Evolutionary conservation across 2,888 invertebrate genomes (phyloP), one percentile per base, ranked within the genome.

Genomic region (Ennomos fuscantarius): DNA sequence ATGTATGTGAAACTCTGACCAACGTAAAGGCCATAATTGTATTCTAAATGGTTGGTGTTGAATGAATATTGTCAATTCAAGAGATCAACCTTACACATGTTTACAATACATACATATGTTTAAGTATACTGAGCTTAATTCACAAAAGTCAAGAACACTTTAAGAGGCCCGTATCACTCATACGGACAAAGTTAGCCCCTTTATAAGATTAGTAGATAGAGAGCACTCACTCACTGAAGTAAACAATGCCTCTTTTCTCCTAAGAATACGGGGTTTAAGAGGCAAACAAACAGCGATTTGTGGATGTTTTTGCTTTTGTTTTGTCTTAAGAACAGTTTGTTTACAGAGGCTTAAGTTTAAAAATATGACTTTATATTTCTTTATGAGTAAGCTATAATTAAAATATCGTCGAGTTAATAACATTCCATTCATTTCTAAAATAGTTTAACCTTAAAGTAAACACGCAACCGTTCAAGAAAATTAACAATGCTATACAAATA

Each of bases 151-250:
- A 65, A 63, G 63, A 68, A 62, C 68, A 65, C 65, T 68, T 63
- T 65, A 66, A 65, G 65, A 40, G 59, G 67, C 65, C 65, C 68
- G 63, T 65, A 65, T 68, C 65, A 68, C 67, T 68, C 67, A 68
- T 65, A 68, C 65, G 62, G 63, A 63, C 63, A 62, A 65, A 65
- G 63, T 68, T 64, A 52, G 65, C 63, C 60, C 63, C 65, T 68
- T 66, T 65, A 65, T 65, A 68, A 68, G 65, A 68, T 68, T 68
- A 68, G 65, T 64, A 62, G 65, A 68, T 63, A 58, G 60, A 64
- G 64, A 64, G 60, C 63, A 63, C 67, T 65, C 61, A 66, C 66
- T 66, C 64, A 63, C 56, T 54, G 56, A 56, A 63, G 68, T 65
- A 65, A 68, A 65, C 68, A 68, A 65, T 65, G 65, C 68, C 65